phyloP scores from a whole-genome alignment of 2,888 invertebrate species.

The Rhodophaea formosa region DNA sequence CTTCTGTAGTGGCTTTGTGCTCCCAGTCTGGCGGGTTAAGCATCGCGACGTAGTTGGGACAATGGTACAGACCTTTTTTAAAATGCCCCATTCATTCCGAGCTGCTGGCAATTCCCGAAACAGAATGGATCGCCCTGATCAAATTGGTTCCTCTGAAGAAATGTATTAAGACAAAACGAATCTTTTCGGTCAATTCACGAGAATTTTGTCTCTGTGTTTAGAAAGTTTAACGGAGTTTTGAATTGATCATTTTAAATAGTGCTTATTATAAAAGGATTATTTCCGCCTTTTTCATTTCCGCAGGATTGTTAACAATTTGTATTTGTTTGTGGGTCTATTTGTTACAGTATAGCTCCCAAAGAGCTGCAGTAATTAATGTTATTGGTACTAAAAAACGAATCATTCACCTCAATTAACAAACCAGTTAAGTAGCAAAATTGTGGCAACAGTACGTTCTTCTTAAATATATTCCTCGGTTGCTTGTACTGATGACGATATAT shows the following conservation, averaged over 20 bases:
- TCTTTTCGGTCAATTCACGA: constrained; percentile 20
- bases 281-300: no score
- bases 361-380: no score
- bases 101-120: constrained; percentile 49
- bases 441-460: not conserved
- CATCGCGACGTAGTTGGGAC: constrained; percentile 55
- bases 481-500: not conserved
- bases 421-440: not conserved
- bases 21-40: constrained; percentile 65
- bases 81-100: constrained; percentile 56
- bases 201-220: not conserved
- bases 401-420: no score
- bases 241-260: no score
- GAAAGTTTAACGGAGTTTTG: not conserved
- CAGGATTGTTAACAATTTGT: no score
- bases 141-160: constrained; percentile 43
- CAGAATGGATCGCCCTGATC: constrained; percentile 49
- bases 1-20: constrained; percentile 71
- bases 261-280: no score
- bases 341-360: no score
- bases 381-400: no score
- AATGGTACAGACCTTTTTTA: constrained; percentile 63
- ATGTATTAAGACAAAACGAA: constrained; percentile 34
- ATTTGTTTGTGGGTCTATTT: no score
- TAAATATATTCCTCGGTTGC: not conserved